phyloP scores from a whole-genome alignment of 2,113 vertebrate species.

The Quiscalus mexicanus region DNA sequence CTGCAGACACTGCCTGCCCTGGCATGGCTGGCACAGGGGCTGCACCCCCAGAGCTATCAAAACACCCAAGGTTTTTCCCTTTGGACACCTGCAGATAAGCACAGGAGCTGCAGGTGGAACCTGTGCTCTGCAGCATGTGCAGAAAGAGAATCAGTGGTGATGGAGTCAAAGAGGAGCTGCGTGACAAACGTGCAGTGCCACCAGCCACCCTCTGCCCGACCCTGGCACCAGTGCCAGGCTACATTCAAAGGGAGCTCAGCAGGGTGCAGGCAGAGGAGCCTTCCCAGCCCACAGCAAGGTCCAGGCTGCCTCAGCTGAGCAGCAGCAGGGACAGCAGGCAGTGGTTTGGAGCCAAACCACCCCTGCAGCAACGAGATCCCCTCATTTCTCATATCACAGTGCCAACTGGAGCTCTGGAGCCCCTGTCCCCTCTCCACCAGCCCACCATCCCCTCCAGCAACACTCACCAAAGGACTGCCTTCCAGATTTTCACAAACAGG shows the following conservation, averaged over 20 bases:
- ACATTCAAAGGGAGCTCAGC: background rate
- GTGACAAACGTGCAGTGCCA: fast-evolving
- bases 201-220: fast-evolving
- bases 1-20: background rate
- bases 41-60: background rate
- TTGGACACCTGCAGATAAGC: background rate
- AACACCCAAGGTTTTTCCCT: background rate
- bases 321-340: background rate
- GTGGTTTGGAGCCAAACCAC: background rate
- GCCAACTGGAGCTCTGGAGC: fast-evolving
- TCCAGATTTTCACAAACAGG: background rate
- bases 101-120: background rate
- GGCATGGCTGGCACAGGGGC: background rate
- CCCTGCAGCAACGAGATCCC: fast-evolving
- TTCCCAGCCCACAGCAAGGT: background rate
- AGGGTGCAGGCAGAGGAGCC: background rate
- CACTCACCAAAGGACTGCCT: background rate
- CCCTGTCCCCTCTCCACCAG: too few species aligned
- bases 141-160: fast-evolving
- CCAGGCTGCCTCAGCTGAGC: background rate
- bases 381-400: fast-evolving
- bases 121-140: fast-evolving
- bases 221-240: fast-evolving
- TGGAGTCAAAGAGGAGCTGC: fast-evolving
- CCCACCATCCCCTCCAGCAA: background rate